Evolutionary conservation across 2,888 invertebrate genomes (phyloP).

Genomic region (Phengaris alcon): DNA sequence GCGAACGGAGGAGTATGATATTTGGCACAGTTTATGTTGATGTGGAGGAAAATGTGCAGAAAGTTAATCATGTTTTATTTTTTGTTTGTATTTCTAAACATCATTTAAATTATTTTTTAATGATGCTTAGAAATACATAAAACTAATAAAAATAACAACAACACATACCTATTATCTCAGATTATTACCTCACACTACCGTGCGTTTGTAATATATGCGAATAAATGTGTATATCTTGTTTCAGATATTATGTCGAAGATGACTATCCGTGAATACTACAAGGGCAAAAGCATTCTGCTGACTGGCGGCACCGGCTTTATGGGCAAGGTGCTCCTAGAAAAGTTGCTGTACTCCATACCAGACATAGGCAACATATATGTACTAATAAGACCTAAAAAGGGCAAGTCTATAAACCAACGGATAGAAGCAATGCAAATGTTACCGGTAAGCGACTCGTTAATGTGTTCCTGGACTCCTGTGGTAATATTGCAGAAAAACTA

Average conservation of each 20-base stretch:
- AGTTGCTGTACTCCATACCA: conserved; percentile 80
- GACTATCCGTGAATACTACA: conserved; percentile 79
- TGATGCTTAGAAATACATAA: too few relatives aligned
- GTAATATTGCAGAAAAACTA: not conserved
- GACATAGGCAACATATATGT: conserved; percentile 81
- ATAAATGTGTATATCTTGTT: conserved; percentile 29
- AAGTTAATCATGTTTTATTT: too few relatives aligned
- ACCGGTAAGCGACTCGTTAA: conserved; percentile 66
- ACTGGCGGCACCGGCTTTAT: conserved; percentile 83
- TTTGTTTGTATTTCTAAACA: too few relatives aligned
- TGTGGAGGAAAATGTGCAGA: too few relatives aligned
- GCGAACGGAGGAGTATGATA: too few relatives aligned
- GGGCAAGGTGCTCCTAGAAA: conserved; percentile 82
- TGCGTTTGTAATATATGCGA: too few relatives aligned
- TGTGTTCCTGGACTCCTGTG: not conserved
- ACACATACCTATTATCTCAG: too few relatives aligned
- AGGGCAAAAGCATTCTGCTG: conserved; percentile 76
- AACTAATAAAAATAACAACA: too few relatives aligned
- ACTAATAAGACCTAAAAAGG: conserved; percentile 81
- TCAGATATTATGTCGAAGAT: conserved; percentile 47
- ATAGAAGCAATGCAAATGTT: conserved; percentile 81
- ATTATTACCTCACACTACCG: too few relatives aligned
- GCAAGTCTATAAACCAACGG: conserved; percentile 78
- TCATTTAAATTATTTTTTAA: too few relatives aligned
- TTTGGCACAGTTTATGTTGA: too few relatives aligned